Evolutionary conservation across 2,888 invertebrate genomes (phyloP).

Genomic region (Atherix ibis): DNA sequence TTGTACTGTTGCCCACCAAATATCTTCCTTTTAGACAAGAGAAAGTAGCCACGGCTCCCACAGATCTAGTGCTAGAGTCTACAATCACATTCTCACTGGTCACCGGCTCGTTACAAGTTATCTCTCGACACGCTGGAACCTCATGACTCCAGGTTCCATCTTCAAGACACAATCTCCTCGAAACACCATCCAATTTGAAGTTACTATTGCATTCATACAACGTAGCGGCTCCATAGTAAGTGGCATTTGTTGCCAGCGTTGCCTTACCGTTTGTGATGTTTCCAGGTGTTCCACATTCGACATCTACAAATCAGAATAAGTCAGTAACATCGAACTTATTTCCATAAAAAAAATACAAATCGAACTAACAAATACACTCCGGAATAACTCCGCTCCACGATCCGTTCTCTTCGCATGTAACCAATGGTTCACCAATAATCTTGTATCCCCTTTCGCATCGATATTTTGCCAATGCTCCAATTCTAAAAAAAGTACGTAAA

Average conservation of each 20-base stretch:
- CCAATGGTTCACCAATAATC: conserved; percentile 67
- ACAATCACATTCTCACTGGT: conserved; percentile 39
- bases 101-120: conserved; percentile 59
- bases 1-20: conserved; percentile 63
- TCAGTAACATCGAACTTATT: neutral
- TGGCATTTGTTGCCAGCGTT: conserved; percentile 69
- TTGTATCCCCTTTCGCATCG: conserved; percentile 81
- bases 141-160: conserved; percentile 85
- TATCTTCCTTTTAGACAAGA: conserved; percentile 67
- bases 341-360: conserved; percentile 1
- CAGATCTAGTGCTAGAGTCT: conserved; percentile 48
- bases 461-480: conserved; percentile 74
- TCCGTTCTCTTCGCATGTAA: conserved; percentile 73
- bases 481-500: conserved; percentile 24
- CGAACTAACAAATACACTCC: conserved; percentile 61
- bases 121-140: conserved; percentile 67
- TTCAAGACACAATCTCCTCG: conserved; percentile 67
- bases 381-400: conserved; percentile 74
- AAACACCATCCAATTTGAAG: conserved; percentile 68
- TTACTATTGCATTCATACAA: conserved; percentile 71
- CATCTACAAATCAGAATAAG: conserved; percentile 39
- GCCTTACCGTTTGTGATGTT: conserved; percentile 58
- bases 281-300: conserved; percentile 69
- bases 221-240: conserved; percentile 74
- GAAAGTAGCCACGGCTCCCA: conserved; percentile 67